These are phyloP conservation scores for Fistularia commersonii DNA, from an alignment of 2,797 vertebrate genomes.

Conservation along the genomic window DNA sequence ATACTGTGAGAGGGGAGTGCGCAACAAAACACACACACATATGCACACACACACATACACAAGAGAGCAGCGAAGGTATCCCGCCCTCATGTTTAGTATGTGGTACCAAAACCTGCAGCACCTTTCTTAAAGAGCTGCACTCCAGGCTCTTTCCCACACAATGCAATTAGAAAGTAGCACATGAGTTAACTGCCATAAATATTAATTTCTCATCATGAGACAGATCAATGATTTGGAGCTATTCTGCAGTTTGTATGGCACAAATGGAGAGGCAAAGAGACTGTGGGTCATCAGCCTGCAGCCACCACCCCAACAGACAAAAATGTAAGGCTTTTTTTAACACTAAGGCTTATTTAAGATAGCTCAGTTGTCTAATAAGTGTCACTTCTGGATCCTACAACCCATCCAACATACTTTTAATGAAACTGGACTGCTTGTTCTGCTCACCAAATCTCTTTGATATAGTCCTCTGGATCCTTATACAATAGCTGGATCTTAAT, in stretches of 20 bases:
- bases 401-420: slow-evolving; percentile 32
- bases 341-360: neutral
- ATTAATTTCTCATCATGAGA: slow-evolving; percentile 61
- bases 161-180: slow-evolving; percentile 59
- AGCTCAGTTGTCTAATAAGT: slow-evolving; percentile 21
- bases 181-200: slow-evolving; percentile 68
- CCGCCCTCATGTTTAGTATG: slow-evolving; percentile 9
- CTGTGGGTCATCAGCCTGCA: slow-evolving; percentile 11
- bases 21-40: neutral
- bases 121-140: slow-evolving; percentile 45
- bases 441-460: slow-evolving; percentile 37
- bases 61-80: slow-evolving; percentile 10
- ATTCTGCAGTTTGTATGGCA: slow-evolving; percentile 31
- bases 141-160: slow-evolving; percentile 45
- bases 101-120: slow-evolving; percentile 11
- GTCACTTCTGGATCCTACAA: slow-evolving; percentile 41
- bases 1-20: slow-evolving; percentile 5
- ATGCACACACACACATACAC: no score
- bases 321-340: no score
- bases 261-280: slow-evolving; percentile 6
- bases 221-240: slow-evolving; percentile 38
- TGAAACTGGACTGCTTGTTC: slow-evolving; percentile 43
- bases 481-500: slow-evolving; percentile 65
- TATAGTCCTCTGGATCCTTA: slow-evolving; percentile 42
- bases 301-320: slow-evolving; percentile 5